Evolutionary conservation across 2,797 vertebrate genomes (phyloP).

Genomic region (Otolemur crassicaudatus): DNA sequence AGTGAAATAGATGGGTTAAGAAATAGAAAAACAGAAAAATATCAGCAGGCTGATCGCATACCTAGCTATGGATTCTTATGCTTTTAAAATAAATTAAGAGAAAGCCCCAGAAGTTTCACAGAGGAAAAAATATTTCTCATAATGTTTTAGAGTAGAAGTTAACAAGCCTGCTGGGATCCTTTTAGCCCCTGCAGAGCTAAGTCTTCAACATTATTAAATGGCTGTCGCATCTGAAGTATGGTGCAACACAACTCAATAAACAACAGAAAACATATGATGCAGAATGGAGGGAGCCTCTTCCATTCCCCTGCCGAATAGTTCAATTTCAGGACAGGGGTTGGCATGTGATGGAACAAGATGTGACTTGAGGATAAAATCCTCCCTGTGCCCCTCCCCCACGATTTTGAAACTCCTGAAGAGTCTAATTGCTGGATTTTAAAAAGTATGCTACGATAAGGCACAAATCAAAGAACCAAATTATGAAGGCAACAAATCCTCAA

Average conservation of each 20-base stretch:
- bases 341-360: constrained; percentile 77
- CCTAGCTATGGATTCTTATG: constrained; percentile 83
- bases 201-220: constrained; percentile 89
- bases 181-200: constrained; percentile 89
- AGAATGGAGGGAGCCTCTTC: constrained; percentile 73
- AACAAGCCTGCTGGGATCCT: constrained; percentile 91
- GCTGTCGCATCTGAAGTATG: constrained; percentile 86
- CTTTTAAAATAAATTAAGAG: constrained; percentile 87
- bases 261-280: constrained; percentile 83
- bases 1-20: constrained; percentile 44
- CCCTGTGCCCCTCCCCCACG: neutral
- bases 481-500: neutral
- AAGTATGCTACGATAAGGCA: constrained; percentile 36
- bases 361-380: constrained; percentile 29
- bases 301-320: constrained; percentile 80
- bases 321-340: constrained; percentile 86
- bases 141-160: constrained; percentile 88
- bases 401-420: constrained; percentile 16
- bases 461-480: constrained; percentile 5
- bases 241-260: constrained; percentile 86
- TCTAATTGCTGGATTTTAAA: neutral
- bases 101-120: constrained; percentile 82
- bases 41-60: constrained; percentile 73
- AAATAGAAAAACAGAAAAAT: constrained; percentile 68
- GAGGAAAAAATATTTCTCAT: constrained; percentile 87